Evolutionary conservation across 1,140 invertebrate species (phyloP), one percentile per base, ranked within the genome.

Genomic region (Asobara japonica): DNA sequence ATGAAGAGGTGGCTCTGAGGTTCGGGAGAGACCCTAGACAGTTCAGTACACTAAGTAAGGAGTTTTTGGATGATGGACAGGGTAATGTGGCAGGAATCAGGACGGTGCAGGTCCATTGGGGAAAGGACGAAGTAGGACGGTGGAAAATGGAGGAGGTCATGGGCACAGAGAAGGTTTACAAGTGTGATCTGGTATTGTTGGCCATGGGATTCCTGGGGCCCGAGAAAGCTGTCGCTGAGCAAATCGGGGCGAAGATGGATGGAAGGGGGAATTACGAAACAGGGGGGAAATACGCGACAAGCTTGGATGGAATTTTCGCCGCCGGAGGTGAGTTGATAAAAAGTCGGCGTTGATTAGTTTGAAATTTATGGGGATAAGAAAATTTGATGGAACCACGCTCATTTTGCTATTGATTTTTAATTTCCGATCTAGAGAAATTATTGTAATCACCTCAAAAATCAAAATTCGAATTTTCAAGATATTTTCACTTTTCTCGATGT

Each of bases 181-280:
- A 96, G 79, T 96, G 95, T 78, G 96, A 99, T 82, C 86, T 99
- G 69, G 96, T 98, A 38, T 88, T 99, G 69, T 89, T 99, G 27
- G 98, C 98, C 13, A 99, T 99, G 98, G 98, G 98, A 79, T 99
- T 99, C 89, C 88, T 99, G 30, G 98, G 98, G 3, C 98, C 98
- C 3, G 98, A 99, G 87, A 92, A 94, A 80, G 93, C 94, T 70
- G 93, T 99, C 71, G 92, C 95, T 20, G 90, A 91, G 77, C 94
- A 99, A 83, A 87, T 99, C 13, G 92, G 93, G 68, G 85, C 98
- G 18, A 91, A 94, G 64, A 88, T 96, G 76, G 98, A 99, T 88
- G 92, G 93, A 1, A 91, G 98, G 75, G 96, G 96, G 74, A 99
- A 99, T 87, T 94, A 98, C 76, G 91, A 95, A 78, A 98, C 97